Percentiles rank a stretch among this genome's conserved stretches.
Conservation (phyloP, 92 coral and sea anemone species). For the Bergia puertoricense region DNA sequence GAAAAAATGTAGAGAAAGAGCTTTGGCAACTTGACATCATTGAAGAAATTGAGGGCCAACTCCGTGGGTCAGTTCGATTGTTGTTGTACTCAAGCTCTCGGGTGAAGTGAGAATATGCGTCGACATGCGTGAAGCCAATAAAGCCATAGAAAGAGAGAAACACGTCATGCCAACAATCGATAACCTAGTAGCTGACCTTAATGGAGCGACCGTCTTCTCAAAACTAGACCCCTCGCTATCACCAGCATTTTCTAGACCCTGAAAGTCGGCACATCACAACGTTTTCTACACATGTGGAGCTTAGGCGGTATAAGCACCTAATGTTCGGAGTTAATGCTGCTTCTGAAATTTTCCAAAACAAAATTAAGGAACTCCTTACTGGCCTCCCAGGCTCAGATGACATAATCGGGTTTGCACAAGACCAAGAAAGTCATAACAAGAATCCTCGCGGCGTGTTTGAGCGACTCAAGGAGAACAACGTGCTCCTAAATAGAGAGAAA, state of each 20-base stretch:
- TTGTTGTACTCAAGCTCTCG: constrained; percentile 65
- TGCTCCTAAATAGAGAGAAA: constrained; percentile 62
- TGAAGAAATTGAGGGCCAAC: constrained; percentile 67
- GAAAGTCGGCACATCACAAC: constrained; percentile 71
- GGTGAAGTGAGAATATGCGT: constrained; percentile 69
- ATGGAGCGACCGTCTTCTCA: constrained; percentile 58
- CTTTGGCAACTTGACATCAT: constrained; percentile 63
- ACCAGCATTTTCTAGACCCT: constrained; percentile 68
- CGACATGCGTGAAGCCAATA: constrained; percentile 75
- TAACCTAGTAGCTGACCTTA: constrained; percentile 38
- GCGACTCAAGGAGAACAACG: constrained; percentile 57
- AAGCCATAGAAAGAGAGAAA: constrained; percentile 60
- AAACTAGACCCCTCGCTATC: constrained; percentile 73
- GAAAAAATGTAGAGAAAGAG: constrained; percentile 50
- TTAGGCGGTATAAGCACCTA: constrained; percentile 63
- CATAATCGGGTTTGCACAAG: constrained; percentile 63
- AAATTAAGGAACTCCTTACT: constrained; percentile 64
- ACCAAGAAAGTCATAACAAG: constrained; percentile 64
- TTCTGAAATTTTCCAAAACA: constrained; percentile 75
- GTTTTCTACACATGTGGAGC: constrained; percentile 66
- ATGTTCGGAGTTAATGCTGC: constrained; percentile 77
- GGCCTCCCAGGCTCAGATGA: constrained; percentile 77
- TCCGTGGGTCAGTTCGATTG: constrained; percentile 79
- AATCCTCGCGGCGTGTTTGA: constrained; percentile 53
- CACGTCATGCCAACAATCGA: constrained; percentile 59